Evolutionary conservation across 2,888 invertebrate genomes (phyloP).

Genomic region (Caenorhabditis drosophilae): DNA sequence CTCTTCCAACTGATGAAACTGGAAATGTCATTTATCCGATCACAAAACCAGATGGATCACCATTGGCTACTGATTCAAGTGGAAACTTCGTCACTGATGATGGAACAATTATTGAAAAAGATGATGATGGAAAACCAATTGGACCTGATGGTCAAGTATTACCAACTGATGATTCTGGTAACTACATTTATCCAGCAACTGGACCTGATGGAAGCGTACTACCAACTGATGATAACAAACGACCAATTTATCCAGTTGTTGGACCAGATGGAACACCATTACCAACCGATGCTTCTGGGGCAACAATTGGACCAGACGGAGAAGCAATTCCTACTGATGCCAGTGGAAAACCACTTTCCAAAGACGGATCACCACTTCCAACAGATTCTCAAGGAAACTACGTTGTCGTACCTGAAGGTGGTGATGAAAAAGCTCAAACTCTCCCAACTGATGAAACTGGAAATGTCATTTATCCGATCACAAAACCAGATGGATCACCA

Average conservation of each 20-base stretch:
- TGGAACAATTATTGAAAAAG: slow-evolving; percentile 24
- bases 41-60: slow-evolving; percentile 20
- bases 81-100: slow-evolving; percentile 25
- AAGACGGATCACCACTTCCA: slow-evolving; percentile 24
- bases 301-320: slow-evolving; percentile 36
- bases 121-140: slow-evolving; percentile 44
- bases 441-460: slow-evolving; percentile 27
- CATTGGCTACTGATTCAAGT: slow-evolving; percentile 25
- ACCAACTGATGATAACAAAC: slow-evolving; percentile 31
- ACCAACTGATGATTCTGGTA: slow-evolving; percentile 41
- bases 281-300: slow-evolving; percentile 27
- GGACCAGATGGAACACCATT: slow-evolving; percentile 17
- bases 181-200: slow-evolving; percentile 36
- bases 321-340: slow-evolving; percentile 23
- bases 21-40: slow-evolving; percentile 30
- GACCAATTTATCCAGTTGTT: slow-evolving; percentile 22
- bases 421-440: slow-evolving; percentile 25
- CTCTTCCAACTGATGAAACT: slow-evolving; percentile 22
- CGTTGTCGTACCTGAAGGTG: slow-evolving; percentile 14
- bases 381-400: slow-evolving; percentile 21
- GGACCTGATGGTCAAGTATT: slow-evolving; percentile 23
- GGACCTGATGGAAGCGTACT: slow-evolving; percentile 29
- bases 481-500: slow-evolving; percentile 33
- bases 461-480: slow-evolving; percentile 30
- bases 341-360: slow-evolving; percentile 18